These are phyloP conservation scores for Cyanoliseus patagonus DNA, from an alignment of 2,113 vertebrate genomes.

Conservation along the genomic window DNA sequence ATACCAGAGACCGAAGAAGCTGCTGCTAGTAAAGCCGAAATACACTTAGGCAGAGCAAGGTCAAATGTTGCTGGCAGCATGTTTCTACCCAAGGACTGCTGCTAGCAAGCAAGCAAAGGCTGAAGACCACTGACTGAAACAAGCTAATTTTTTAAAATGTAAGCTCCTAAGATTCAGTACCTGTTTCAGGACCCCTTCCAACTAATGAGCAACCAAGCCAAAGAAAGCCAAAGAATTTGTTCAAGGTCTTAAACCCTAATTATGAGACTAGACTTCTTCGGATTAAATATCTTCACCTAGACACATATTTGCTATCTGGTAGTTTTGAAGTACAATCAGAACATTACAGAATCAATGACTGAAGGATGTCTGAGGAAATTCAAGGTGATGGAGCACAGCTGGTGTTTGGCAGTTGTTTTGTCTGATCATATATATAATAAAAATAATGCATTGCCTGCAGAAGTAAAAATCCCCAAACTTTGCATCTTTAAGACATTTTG, in stretches of 20 bases:
- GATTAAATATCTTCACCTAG: not conserved
- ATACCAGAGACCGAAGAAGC: not conserved
- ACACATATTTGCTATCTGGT: not conserved
- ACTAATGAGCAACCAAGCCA: not conserved
- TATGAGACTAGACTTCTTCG: not conserved
- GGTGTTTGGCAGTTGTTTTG: not conserved
- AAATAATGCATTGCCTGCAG: not conserved
- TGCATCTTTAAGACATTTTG: not conserved
- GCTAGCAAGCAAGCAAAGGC: not conserved
- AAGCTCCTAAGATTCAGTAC: not conserved
- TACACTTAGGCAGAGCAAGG: not conserved
- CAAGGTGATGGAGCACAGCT: not conserved
- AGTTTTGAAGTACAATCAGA: not conserved
- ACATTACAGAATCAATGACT: not conserved
- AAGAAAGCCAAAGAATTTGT: not conserved
- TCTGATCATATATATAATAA: not conserved
- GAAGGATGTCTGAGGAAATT: not conserved
- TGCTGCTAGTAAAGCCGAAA: not conserved
- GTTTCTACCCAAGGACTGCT: not conserved
- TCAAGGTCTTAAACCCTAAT: not conserved
- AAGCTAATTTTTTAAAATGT: not conserved
- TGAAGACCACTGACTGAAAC: not conserved
- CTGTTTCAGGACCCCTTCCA: not conserved
- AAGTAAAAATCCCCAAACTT: not conserved
- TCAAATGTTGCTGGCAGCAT: not conserved